Percentiles rank a stretch among this genome's conserved stretches.
phyloP scores from a whole-genome alignment of 2,113 vertebrate genomes.

The Antechinus flavipes region DNA sequence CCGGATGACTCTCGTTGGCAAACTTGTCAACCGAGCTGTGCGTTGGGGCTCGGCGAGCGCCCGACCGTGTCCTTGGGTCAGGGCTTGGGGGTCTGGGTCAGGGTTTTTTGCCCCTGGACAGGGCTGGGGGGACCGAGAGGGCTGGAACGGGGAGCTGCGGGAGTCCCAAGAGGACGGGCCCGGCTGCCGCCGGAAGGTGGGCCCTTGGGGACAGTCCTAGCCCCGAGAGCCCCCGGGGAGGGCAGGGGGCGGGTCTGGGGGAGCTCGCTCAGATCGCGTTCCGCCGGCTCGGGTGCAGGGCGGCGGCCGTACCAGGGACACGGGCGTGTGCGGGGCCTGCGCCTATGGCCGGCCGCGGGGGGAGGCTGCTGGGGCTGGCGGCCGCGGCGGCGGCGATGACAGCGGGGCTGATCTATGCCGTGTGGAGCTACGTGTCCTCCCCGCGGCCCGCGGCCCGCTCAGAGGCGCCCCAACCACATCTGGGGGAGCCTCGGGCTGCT shows the following conservation, averaged over 20 bases:
- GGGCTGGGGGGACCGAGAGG: not conserved
- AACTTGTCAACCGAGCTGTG: too few relatives aligned
- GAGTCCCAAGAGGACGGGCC: accelerated
- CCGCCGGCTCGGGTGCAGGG: too few relatives aligned
- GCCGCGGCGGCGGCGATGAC: conserved; percentile 32
- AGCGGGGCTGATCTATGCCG: conserved; percentile 24
- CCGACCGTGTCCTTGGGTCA: not conserved
- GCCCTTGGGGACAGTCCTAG: not conserved
- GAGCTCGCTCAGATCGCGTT: too few relatives aligned
- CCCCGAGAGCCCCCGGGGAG: accelerated
- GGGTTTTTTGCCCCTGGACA: not conserved
- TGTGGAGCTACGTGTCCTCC: conserved; percentile 8
- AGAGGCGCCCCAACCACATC: not conserved
- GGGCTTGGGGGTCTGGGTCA: not conserved
- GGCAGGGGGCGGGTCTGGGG: not conserved
- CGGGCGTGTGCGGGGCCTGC: too few relatives aligned
- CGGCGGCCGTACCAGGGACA: not conserved
- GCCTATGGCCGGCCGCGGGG: not conserved
- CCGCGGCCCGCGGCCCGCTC: not conserved
- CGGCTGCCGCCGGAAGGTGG: accelerated
- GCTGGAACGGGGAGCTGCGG: not conserved
- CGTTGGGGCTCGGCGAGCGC: too few relatives aligned
- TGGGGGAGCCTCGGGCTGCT: not conserved
- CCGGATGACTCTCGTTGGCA: too few relatives aligned
- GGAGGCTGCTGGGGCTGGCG: not conserved